Evolutionary conservation across 2,888 invertebrate genomes (phyloP), one percentile per base, ranked within the genome.

Genomic region (Phyto melanocephala): DNA sequence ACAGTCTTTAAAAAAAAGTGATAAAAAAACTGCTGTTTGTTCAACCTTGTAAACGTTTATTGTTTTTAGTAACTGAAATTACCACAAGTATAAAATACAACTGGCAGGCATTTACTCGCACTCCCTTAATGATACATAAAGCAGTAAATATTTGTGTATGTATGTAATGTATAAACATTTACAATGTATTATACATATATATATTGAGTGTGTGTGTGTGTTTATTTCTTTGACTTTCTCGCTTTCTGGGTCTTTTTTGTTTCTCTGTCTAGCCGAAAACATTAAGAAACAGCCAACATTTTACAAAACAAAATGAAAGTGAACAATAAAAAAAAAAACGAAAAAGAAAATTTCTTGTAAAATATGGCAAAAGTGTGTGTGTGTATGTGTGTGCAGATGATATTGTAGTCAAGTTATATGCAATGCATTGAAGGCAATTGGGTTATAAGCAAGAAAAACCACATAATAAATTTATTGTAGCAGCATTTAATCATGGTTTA

Each of bases 401-500:
- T n/a, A n/a, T n/a, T n/a, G n/a, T n/a, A n/a, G 28, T 45, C 15
- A 22, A 78, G 54, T 70, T 24, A 77, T 54, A 47, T 72, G 68
- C 72, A 77, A 15, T 77, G 47, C 81, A 77, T 68, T 81, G 54
- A 67, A 76, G 60, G 68, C 62, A 81, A 81, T 81, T 81, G 77
- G 79, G 72, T 80, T 60, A 60, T 52, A 68, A 72, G 22, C 40
- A 67, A 52, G 52, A 70, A 60, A 70, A 62, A 79, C 72, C 79
- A 74, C 67, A 74, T 28, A 80, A 67, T 80, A 74, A 80, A 80
- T 80, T 60, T 74, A n/a, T 60, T 80, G 68, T 65, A 68, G 74
- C 62, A 62, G 47, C 74, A 37, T 81, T 81, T 77, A 81, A 78
- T 81, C 72, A 81, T 81, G 77, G 67, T 63, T 54, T 62, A 5